Evolutionary conservation across 2,113 vertebrate species (phyloP).

Genomic region (Apaloderma vittatum): DNA sequence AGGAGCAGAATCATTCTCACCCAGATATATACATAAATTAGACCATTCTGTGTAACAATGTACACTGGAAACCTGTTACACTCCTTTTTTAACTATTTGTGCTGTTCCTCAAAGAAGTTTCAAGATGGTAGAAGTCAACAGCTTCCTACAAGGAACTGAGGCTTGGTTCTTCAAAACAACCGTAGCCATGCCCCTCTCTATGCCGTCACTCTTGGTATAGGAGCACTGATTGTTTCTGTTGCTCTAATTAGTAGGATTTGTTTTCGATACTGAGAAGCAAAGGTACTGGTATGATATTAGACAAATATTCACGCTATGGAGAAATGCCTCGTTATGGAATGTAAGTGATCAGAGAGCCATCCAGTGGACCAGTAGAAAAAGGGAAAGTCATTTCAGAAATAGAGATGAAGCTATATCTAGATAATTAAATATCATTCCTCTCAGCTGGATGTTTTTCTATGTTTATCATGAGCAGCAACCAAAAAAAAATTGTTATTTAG

Average conservation of each 20-base stretch:
- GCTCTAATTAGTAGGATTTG: background rate
- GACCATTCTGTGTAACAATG: background rate
- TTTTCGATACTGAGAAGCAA: background rate
- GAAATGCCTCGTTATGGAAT: background rate
- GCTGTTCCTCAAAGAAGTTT: background rate
- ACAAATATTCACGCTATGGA: background rate
- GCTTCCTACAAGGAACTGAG: background rate
- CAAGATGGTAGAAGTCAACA: background rate
- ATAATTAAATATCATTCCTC: background rate
- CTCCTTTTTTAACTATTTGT: fast-evolving
- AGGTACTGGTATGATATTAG: background rate
- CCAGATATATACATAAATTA: background rate
- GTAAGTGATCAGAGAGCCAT: slow-evolving; percentile 67
- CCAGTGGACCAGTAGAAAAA: slow-evolving; percentile 60
- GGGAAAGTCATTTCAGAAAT: background rate
- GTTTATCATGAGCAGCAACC: background rate
- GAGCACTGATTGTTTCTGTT: background rate
- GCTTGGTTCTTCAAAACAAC: background rate
- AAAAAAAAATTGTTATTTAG: background rate
- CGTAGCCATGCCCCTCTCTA: background rate
- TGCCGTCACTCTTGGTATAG: background rate
- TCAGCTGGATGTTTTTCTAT: background rate
- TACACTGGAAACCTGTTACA: background rate
- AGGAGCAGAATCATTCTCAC: background rate
- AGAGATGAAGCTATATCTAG: background rate